A percentile compares a stretch with the other conserved stretches of the same genome.
phyloP scores from a whole-genome alignment of 1,140 invertebrate species.

The Matsumurasca onukii region DNA sequence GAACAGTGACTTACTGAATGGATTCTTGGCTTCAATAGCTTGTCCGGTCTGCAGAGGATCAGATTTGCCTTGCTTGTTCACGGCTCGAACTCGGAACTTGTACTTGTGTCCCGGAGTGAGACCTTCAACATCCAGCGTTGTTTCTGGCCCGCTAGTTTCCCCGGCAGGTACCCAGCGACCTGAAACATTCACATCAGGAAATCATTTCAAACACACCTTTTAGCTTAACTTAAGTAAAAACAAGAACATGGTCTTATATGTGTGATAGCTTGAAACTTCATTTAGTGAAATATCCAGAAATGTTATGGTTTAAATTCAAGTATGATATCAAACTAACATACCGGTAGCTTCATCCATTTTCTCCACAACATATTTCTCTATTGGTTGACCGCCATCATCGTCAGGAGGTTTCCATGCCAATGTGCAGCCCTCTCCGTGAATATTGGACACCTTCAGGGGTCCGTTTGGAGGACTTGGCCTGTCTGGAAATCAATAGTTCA shows the following conservation, averaged over 20 bases:
- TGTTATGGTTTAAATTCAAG: constrained; percentile 3
- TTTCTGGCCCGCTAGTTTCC: constrained; percentile 79
- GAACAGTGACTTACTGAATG: constrained; percentile 80
- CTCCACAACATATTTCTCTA: constrained; percentile 91
- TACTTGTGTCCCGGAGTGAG: constrained; percentile 90
- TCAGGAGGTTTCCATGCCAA: constrained; percentile 87
- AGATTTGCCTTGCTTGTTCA: constrained; percentile 94
- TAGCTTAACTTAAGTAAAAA: background rate
- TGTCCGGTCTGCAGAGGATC: constrained; percentile 88
- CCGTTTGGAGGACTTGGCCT: constrained; percentile 88
- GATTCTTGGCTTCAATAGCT: constrained; percentile 96
- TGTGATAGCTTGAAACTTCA: background rate
- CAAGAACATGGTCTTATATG: background rate
- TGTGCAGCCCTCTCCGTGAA: constrained; percentile 82
- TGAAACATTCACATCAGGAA: constrained; percentile 43
- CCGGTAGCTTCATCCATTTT: constrained; percentile 92
- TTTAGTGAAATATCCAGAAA: background rate
- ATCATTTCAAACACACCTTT: background rate
- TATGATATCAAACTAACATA: constrained; percentile 11
- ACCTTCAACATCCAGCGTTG: constrained; percentile 70
- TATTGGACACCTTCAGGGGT: constrained; percentile 83
- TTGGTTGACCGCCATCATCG: constrained; percentile 86
- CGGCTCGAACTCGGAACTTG: constrained; percentile 93
- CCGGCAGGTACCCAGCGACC: constrained; percentile 92
- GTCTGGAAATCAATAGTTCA: constrained; percentile 60